These are phyloP conservation scores for Euzetes globulus DNA, from an alignment of 2,888 invertebrate species.

Conservation along the genomic window DNA sequence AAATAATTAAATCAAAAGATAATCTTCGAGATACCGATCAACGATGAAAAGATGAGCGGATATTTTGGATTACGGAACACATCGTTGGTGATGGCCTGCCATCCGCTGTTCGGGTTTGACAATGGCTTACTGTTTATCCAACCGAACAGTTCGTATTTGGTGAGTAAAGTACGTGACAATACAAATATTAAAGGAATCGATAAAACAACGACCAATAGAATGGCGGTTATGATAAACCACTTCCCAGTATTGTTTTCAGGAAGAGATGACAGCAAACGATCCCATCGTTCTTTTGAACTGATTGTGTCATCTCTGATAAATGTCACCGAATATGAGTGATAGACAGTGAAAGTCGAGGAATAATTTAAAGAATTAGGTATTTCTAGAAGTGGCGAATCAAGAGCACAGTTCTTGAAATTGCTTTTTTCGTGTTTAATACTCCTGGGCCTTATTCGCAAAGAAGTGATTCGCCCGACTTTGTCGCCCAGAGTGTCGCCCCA, in stretches of 20 bases:
- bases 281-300: slow-evolving; percentile 4
- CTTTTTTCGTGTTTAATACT: slow-evolving; percentile 26
- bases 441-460: background rate
- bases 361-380: slow-evolving; percentile 22
- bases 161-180: slow-evolving; percentile 19
- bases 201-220: background rate
- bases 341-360: slow-evolving; percentile 8
- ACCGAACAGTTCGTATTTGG: slow-evolving; percentile 17
- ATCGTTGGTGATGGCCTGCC: slow-evolving; percentile 28
- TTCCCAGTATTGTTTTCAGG: slow-evolving; percentile 19
- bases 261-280: slow-evolving; percentile 3
- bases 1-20: background rate
- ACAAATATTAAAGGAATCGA: background rate
- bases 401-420: slow-evolving; percentile 28
- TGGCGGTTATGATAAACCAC: slow-evolving; percentile 26
- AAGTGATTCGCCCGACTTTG: slow-evolving; percentile 15
- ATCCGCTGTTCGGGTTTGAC: slow-evolving; percentile 5
- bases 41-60: slow-evolving; percentile 6
- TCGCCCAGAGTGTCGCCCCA: slow-evolving; percentile 22
- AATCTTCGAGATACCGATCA: background rate
- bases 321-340: slow-evolving; percentile 28
- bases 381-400: slow-evolving; percentile 4
- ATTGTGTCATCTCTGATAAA: slow-evolving; percentile 27
- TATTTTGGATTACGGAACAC: slow-evolving; percentile 27
- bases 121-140: slow-evolving; percentile 24